Percentiles rank a stretch among this genome's conserved stretches.
Conservation (phyloP, 2,113 vertebrate species). For the Terrapene triunguis region DNA sequence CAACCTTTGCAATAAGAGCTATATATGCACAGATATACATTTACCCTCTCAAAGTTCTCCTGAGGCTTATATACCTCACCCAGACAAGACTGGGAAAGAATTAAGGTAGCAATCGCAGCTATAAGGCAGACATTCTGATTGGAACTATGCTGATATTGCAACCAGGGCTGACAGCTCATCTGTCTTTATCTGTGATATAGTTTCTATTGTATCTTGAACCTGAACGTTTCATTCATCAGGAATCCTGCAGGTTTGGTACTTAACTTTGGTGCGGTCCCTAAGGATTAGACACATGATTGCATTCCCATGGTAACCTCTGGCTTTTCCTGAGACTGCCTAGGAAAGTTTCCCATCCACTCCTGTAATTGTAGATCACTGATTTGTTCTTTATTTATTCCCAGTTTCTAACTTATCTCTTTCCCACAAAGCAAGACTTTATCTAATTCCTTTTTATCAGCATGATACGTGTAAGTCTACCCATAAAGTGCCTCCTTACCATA, state of each 20-base stretch:
- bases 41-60: constrained; percentile 30
- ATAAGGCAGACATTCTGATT: constrained; percentile 10
- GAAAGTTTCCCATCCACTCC: constrained; percentile 33
- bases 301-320: constrained; percentile 55
- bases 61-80: constrained; percentile 54
- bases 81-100: constrained; percentile 62
- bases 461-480: constrained; percentile 49
- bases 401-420: constrained; percentile 50
- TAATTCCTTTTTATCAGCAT: constrained; percentile 48
- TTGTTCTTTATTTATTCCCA: neutral
- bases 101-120: neutral
- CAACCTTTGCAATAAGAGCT: constrained; percentile 51
- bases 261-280: constrained; percentile 35
- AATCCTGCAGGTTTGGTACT: neutral
- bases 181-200: constrained; percentile 54
- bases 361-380: constrained; percentile 64
- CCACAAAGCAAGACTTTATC: constrained; percentile 53
- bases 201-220: constrained; percentile 49
- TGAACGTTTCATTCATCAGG: constrained; percentile 42
- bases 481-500: neutral
- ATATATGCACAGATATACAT: constrained; percentile 50
- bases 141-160: constrained; percentile 13
- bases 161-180: constrained; percentile 35
- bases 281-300: constrained; percentile 50
- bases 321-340: constrained; percentile 4